Evolutionary conservation across 2,888 invertebrate species (phyloP).

Genomic region (Eudemis profundana): DNA sequence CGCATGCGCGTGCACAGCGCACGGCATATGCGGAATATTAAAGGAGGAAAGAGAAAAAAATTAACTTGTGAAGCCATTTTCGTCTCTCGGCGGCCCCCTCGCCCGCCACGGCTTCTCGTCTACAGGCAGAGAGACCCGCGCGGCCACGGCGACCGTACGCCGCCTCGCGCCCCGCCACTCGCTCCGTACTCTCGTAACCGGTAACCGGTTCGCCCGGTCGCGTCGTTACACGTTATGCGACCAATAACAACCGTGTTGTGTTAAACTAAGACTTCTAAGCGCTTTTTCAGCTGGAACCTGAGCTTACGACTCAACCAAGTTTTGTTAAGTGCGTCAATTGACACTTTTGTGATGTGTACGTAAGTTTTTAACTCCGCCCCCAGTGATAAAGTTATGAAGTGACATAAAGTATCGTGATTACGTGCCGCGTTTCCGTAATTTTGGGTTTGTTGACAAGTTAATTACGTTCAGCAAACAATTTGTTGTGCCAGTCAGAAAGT

Average conservation of each 20-base stretch:
- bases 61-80: slow-evolving; percentile 86
- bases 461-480: slow-evolving; percentile 40
- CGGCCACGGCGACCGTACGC: slow-evolving; percentile 69
- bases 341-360: slow-evolving; percentile 68
- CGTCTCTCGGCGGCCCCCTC: slow-evolving; percentile 81
- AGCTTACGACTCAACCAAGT: slow-evolving; percentile 46
- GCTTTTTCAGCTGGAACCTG: slow-evolving; percentile 58
- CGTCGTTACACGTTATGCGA: slow-evolving; percentile 69
- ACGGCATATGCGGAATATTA: slow-evolving; percentile 85
- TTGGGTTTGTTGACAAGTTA: slow-evolving; percentile 60
- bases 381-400: slow-evolving; percentile 59
- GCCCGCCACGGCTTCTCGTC: slow-evolving; percentile 70
- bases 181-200: slow-evolving; percentile 45
- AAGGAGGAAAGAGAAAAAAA: slow-evolving; percentile 86
- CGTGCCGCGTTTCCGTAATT: slow-evolving; percentile 57
- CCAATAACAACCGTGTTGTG: slow-evolving; percentile 74
- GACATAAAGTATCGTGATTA: slow-evolving; percentile 63
- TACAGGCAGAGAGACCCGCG: slow-evolving; percentile 76
- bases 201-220: slow-evolving; percentile 66
- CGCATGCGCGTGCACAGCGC: slow-evolving; percentile 83
- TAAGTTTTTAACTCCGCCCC: slow-evolving; percentile 56
- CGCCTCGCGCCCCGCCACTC: slow-evolving; percentile 43
- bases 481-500: slow-evolving; percentile 51
- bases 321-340: slow-evolving; percentile 45
- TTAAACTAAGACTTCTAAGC: slow-evolving; percentile 57